phyloP scores from a whole-genome alignment of 2,888 invertebrate genomes.

The Acronicta alni region DNA sequence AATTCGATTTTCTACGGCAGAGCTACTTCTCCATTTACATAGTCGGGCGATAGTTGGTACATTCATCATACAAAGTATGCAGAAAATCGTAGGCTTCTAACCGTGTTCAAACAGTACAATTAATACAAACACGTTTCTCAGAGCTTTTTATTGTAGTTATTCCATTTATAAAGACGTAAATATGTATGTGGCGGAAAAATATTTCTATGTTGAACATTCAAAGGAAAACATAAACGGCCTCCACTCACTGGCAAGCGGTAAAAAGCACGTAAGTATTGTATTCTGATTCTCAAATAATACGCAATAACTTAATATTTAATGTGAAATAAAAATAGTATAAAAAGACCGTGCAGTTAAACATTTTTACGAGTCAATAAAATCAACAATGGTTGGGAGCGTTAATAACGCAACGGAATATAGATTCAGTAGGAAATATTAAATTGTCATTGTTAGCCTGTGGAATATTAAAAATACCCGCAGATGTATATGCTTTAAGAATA shows the following conservation, averaged over 20 bases:
- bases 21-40: no score
- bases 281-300: constrained; percentile 34
- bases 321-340: constrained; percentile 56
- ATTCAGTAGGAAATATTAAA: constrained; percentile 30
- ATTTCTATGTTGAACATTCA: neutral
- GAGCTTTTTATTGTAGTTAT: neutral
- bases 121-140: neutral
- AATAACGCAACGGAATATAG: constrained; percentile 37
- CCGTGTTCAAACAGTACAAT: neutral
- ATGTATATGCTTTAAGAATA: constrained; percentile 1
- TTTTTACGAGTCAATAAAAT: constrained; percentile 61
- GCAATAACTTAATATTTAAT: constrained; percentile 55
- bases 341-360: constrained; percentile 50
- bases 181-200: neutral
- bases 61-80: neutral
- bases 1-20: no score
- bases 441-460: neutral
- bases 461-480: neutral
- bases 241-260: neutral
- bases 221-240: neutral
- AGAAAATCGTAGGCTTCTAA: constrained; percentile 4
- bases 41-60: no score
- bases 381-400: constrained; percentile 52
- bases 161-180: neutral
- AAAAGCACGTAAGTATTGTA: neutral